Base-by-base conservation (phyloP, 2,113 vertebrate genomes). In the Labeo catla region DNA sequence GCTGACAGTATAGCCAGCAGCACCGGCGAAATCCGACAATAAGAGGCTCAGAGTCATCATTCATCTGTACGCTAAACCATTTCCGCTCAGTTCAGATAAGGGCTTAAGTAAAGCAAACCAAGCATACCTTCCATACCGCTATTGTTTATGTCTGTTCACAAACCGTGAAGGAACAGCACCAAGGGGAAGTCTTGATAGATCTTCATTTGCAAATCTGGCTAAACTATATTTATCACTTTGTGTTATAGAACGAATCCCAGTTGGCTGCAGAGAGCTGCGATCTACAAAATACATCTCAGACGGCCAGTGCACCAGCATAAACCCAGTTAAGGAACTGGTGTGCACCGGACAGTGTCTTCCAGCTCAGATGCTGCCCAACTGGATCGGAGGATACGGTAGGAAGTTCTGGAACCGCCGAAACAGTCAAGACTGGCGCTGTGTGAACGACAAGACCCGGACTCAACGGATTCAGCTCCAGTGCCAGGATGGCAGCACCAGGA, bases 241-340 rank as follows among this genome's bases (percentile, higher is more conserved):
- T 89, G 10, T 87, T 89, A 78, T 91, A 95, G 97, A 95, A 91
- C 95, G 94, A 0, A 95, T 95, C 90, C 96, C 97, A 88, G 94
- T 99, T 63, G 96, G 96, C 28, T 99, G 98, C 92, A 93, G 97
- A 74, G 98, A 99, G 82, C 93, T 99, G 87, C 94, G 97, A 85
- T 99, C 98, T 86, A 99, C 97, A 28, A 98, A 98, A 87, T 99
- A 99, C 91, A 98, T 99, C 91, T 99, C 98, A 0, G 98, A 99
- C 0, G 98, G 98, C 36, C 97, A 97, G 91, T 99, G 98, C 92
- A 99, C 97, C 87, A 98, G 97, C 83, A 93, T 97, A 77, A 97
- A 94, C 52, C 97, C 98, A 0, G 93, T 99, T 81, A 99, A 99
- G 92, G 98, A 99, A 93, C 92, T 99, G 89, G 97, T 99, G 84